Evolutionary conservation across 2,797 vertebrate genomes (phyloP).

Genomic region (Chiroxiphia lanceolata): DNA sequence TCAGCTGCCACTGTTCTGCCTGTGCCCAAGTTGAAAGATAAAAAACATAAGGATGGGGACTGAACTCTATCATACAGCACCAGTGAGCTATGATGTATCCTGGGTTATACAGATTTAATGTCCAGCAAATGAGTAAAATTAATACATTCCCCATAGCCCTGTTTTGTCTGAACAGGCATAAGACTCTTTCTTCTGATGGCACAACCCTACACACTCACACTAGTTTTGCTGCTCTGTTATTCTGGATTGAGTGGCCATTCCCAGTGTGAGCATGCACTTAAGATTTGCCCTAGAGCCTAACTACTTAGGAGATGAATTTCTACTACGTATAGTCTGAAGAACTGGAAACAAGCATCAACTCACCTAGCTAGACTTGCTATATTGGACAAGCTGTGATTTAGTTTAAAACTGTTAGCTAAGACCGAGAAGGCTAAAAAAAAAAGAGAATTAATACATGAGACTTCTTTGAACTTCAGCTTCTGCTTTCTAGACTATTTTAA

Average conservation of each 20-base stretch:
- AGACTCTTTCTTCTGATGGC: neutral
- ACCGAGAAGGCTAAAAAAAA: neutral
- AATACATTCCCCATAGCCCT: neutral
- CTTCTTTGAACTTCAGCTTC: neutral
- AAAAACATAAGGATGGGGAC: neutral
- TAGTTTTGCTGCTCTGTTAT: neutral
- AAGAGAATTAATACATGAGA: neutral
- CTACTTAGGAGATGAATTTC: neutral
- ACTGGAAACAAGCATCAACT: neutral
- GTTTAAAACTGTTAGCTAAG: neutral
- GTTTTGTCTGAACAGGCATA: neutral
- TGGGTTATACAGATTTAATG: neutral
- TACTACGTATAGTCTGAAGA: neutral
- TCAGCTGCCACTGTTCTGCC: neutral
- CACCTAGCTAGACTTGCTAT: neutral
- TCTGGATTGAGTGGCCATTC: neutral
- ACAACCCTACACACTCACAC: neutral
- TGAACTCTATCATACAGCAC: neutral
- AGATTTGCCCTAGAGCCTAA: neutral
- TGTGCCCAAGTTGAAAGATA: neutral
- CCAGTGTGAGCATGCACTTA: neutral
- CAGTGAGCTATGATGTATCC: neutral
- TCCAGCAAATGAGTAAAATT: neutral
- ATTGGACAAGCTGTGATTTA: neutral
- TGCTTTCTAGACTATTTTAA: neutral